These are phyloP conservation scores for Polypedilum pembai DNA, from an alignment of 1,140 invertebrate species.

Conservation along the genomic window DNA sequence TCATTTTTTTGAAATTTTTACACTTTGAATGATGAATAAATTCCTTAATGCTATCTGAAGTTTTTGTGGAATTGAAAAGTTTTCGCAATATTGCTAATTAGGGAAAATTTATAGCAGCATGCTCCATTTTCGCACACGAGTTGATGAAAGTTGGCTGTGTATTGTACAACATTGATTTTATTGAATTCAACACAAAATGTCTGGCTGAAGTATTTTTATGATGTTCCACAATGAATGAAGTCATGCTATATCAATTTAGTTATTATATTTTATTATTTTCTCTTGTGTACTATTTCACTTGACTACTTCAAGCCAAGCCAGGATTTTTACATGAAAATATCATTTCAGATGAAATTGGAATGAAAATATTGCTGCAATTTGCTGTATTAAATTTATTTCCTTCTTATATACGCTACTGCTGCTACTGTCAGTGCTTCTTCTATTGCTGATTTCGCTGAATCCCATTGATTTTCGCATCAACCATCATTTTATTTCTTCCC, in stretches of 20 bases:
- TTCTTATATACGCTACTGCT: not conserved
- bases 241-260: constrained; percentile 3
- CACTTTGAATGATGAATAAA: no score
- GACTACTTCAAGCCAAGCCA: not conserved
- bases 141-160: not conserved
- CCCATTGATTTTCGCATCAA: no score
- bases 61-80: no score
- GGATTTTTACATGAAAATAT: constrained; percentile 9
- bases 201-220: not conserved
- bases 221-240: not conserved
- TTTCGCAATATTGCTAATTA: no score
- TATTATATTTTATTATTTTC: not conserved
- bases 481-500: no score
- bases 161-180: constrained; percentile 12
- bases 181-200: not conserved
- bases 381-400: constrained; percentile 19
- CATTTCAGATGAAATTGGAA: not conserved
- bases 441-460: no score
- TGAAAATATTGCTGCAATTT: constrained; percentile 27
- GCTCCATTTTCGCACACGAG: no score
- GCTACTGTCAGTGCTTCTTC: no score
- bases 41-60: no score
- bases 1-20: no score
- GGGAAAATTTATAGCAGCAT: no score
- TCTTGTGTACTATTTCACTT: not conserved